Evolutionary conservation across 2,113 vertebrate genomes (phyloP), one percentile per base, ranked within the genome.

Genomic region (Ellobius talpinus): DNA sequence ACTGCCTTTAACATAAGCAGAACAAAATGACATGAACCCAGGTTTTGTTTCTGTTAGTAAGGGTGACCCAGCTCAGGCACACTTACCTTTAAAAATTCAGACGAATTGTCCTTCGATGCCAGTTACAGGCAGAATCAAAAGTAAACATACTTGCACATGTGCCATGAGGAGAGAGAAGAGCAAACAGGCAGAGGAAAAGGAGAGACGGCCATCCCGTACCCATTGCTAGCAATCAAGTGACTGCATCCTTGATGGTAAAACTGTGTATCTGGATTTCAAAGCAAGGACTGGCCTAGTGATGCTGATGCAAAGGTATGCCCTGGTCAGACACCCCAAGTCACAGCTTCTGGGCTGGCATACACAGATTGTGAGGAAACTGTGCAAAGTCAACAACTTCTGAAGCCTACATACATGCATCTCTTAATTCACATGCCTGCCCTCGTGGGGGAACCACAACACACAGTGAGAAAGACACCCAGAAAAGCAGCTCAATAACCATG

Each of bases 1-100:
- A 81, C 50, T 89, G 24, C 29, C 78, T 93, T 63, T 85, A 92
- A 92, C 29, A 77, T 39, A 58, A 91, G 89, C 29, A 87, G 74
- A 50, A 1, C 50, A 72, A 47, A 84, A n/a, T 14, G 17, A 50
- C 74, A 94, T 65, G 55, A 77, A 47, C 23, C 68, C 42, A 33
- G 24, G 79, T 45, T 94, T 90, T 61, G 86, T 55, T 87, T 92
- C 14, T 74, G 42, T 81, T 47, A 42, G 36, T 31, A 36, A 90
- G 8, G 63, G 16, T 12, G 26, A 11, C 14, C 29, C 50, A 72
- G 12, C 11, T 2, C 31, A 10, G 12, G 26, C 33, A 26, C 4
- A 73, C 31, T 47, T 45, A 42, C n/a, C 66, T 89, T 90, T 86
- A 0, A 0, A 78, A 84, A 10, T 79, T 89, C 42, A 76, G 78